Conservation (phyloP, 2,113 vertebrate genomes). For the Miniopterus natalensis region DNA sequence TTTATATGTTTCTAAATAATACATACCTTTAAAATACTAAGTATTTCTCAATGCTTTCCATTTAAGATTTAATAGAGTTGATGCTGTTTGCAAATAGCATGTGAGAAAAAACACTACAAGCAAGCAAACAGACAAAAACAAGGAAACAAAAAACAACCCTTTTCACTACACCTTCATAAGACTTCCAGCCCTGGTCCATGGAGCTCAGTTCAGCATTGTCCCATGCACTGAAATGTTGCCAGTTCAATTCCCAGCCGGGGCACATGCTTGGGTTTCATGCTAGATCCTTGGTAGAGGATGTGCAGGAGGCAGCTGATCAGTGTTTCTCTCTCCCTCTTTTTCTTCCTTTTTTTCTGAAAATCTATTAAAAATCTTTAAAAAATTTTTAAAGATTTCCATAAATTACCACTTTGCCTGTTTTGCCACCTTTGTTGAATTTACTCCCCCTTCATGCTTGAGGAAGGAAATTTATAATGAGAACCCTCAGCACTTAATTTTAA, state of each 20-base stretch:
- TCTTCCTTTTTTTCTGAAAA: too few relatives aligned
- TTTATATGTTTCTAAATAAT: slow-evolving; percentile 7
- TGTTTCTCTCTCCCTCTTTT: too few relatives aligned
- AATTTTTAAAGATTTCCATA: neutral
- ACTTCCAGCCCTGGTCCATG: too few relatives aligned
- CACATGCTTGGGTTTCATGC: too few relatives aligned
- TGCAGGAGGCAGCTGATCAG: too few relatives aligned
- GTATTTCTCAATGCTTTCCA: neutral
- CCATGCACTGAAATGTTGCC: too few relatives aligned
- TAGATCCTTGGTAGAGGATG: too few relatives aligned
- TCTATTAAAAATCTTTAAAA: too few relatives aligned
- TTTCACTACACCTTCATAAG: neutral
- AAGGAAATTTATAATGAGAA: neutral
- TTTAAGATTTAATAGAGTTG: neutral
- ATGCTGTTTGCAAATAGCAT: neutral
- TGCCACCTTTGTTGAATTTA: neutral
- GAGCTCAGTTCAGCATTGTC: too few relatives aligned
- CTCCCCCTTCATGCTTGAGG: neutral
- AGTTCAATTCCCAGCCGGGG: too few relatives aligned
- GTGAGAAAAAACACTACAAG: neutral
- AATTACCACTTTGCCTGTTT: neutral
- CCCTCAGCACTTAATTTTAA: neutral
- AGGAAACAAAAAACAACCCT: neutral
- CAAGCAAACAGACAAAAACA: neutral
- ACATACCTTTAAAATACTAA: neutral